Base-by-base conservation (phyloP, 2,113 vertebrate species). In the Glaucidium brasilianum region DNA sequence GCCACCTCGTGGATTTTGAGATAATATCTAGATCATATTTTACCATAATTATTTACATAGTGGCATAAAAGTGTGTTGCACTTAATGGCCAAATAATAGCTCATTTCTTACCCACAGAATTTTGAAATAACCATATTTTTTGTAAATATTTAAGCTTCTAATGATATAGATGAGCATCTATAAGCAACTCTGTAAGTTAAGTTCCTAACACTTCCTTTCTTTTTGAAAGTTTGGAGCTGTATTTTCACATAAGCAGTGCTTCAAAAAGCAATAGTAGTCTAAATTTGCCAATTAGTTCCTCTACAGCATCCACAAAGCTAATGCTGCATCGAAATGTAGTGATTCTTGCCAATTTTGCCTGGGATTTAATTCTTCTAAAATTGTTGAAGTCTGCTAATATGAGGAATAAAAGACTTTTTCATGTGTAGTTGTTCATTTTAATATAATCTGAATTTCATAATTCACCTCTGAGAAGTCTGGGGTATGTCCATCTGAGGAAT, bases 1-100 rank as follows among this genome's bases (percentile, higher is more conserved):
- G 97, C 97, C 97, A 97, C 97, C 97, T 97, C 94, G 97, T 98
- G 97, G 95, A 93, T 96, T 96, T 74, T 78, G 47, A 96, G 92
- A 96, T 94, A 94, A 97, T 88, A 96, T 94, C 92, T 96, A 64
- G 60, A 72, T 89, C n/a, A 16, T 84, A 64, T 60, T 90, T 77
- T 83, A 41, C 75, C 37, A 18, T 72, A 15, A 11, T 53, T 66
- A 47, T 92, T 75, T 91, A 71, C 53, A 29, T 30, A 67, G 45
- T 55, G 50, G 12, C 25, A 41, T 68, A 72, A 87, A 12, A 1
- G 12, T 12, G 12, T 30, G 27, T 62, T 3, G 4, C 26, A 55
- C 5, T 62, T 85, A 37, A 19, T 15, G 43, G 39, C 20, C n/a
- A 92, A 91, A 78, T 71, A 49, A 29, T 10, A 72, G 12, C 12